Percentiles rank a stretch among this genome's conserved stretches.
phyloP scores from a whole-genome alignment of 1,140 invertebrate genomes.

The Andricus grossulariae region DNA sequence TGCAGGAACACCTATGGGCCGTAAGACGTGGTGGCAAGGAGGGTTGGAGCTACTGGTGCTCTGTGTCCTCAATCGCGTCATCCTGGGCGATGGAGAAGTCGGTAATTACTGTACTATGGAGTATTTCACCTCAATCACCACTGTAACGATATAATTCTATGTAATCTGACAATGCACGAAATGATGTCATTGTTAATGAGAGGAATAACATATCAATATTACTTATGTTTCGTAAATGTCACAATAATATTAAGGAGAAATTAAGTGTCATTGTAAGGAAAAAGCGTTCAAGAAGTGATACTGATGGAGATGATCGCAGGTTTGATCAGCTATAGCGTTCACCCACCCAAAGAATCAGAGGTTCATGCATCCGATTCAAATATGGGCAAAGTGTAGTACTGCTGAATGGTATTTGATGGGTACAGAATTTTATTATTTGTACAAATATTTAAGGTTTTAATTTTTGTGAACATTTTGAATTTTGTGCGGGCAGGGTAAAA shows the following conservation, averaged over 20 bases:
- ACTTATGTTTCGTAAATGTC: background rate
- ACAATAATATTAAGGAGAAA: background rate
- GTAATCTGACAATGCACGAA: too few relatives aligned
- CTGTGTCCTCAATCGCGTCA: slow-evolving; percentile 59
- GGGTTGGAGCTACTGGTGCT: slow-evolving; percentile 66
- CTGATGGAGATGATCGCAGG: too few relatives aligned
- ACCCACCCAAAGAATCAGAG: background rate
- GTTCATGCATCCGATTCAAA: background rate
- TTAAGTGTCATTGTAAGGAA: background rate
- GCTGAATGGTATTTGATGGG: too few relatives aligned
- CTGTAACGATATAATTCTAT: too few relatives aligned
- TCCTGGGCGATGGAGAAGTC: slow-evolving; percentile 66
- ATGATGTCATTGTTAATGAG: too few relatives aligned
- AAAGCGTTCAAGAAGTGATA: too few relatives aligned
- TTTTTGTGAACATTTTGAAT: too few relatives aligned
- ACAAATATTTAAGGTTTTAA: too few relatives aligned
- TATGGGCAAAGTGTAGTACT: background rate
- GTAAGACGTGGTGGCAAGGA: slow-evolving; percentile 67
- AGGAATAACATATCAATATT: background rate
- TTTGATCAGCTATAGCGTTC: background rate
- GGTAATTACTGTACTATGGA: slow-evolving; percentile 59
- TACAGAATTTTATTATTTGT: too few relatives aligned
- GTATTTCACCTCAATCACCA: background rate
- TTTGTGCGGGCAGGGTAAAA: too few relatives aligned
- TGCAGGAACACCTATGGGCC: slow-evolving; percentile 69